Percentiles rank a stretch among this genome's conserved stretches.
phyloP scores from a whole-genome alignment of 2,113 vertebrate genomes.

The Sinocyclocheilus maitianheensis region DNA sequence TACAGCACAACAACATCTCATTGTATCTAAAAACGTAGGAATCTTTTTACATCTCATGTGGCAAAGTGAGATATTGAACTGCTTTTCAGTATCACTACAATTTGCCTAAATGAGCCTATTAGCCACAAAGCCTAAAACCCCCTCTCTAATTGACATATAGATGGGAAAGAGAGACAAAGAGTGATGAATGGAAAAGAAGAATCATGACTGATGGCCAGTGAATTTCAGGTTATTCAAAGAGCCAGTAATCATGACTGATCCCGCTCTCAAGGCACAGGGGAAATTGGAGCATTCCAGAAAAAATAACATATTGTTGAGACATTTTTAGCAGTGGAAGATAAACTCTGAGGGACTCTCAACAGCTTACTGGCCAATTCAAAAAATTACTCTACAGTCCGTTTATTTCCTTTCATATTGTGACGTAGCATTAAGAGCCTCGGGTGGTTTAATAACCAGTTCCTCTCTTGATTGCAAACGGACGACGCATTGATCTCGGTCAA shows the following conservation, averaged over 20 bases:
- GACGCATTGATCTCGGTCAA: slow-evolving; percentile 41
- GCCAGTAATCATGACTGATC: slow-evolving; percentile 30
- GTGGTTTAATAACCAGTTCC: slow-evolving; percentile 44
- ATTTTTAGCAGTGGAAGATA: slow-evolving; percentile 32
- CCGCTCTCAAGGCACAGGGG: background rate
- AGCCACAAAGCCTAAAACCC: slow-evolving; percentile 29
- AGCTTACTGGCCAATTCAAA: slow-evolving; percentile 14
- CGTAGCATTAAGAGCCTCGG: slow-evolving; percentile 1
- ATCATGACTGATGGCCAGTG: slow-evolving; percentile 29
- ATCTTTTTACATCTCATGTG: background rate
- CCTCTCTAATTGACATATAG: slow-evolving; percentile 28
- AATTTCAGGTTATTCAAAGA: slow-evolving; percentile 34
- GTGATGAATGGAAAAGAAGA: slow-evolving; percentile 20
- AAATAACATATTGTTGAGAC: slow-evolving; percentile 32
- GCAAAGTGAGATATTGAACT: background rate
- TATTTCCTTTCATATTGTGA: slow-evolving; percentile 22
- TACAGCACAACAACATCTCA: background rate
- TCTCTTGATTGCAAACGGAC: slow-evolving; percentile 26
- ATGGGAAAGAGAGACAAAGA: slow-evolving; percentile 13
- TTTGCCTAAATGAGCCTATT: slow-evolving; percentile 26
- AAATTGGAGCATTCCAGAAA: slow-evolving; percentile 46
- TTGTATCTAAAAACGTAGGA: background rate
- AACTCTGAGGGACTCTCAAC: background rate
- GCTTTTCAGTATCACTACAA: slow-evolving; percentile 10
- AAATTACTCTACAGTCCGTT: background rate